Conservation (phyloP, 1,140 invertebrate genomes). For the Drosophila suzukii region DNA sequence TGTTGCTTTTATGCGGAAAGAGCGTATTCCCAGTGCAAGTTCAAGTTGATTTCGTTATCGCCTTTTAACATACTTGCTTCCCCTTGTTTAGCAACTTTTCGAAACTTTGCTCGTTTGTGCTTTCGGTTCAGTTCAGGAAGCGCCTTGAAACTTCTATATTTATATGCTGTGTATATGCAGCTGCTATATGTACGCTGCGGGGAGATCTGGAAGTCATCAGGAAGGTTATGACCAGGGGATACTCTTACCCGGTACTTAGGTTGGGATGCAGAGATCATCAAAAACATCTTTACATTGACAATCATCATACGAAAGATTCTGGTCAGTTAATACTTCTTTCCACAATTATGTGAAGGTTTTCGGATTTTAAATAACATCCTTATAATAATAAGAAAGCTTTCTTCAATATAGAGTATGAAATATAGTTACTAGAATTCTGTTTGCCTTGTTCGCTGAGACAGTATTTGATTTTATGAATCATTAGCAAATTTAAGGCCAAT, state of each 20-base stretch:
- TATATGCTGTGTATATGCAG: conserved; percentile 55
- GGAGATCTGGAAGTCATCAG: conserved; percentile 21
- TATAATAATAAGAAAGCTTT: too few species aligned
- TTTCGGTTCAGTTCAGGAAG: conserved; percentile 61
- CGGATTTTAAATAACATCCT: too few species aligned
- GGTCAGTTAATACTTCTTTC: too few species aligned
- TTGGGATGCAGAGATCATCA: too few species aligned
- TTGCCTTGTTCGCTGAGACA: background rate
- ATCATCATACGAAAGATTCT: too few species aligned
- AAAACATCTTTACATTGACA: too few species aligned
- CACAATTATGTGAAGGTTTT: too few species aligned
- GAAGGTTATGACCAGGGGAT: conserved; percentile 10
- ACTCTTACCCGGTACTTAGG: background rate
- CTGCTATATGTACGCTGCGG: conserved; percentile 32
- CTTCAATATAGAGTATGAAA: too few species aligned
- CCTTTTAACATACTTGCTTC: conserved; percentile 66
- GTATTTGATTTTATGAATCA: background rate
- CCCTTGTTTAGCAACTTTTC: conserved; percentile 72
- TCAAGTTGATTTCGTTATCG: conserved; percentile 75
- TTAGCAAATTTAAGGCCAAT: background rate
- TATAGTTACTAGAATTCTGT: background rate
- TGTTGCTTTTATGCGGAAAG: conserved; percentile 66
- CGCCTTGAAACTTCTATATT: conserved; percentile 83
- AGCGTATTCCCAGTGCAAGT: conserved; percentile 66
- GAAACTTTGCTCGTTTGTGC: conserved; percentile 54